phyloP scores from a whole-genome alignment of 2,113 vertebrate species.

The Mus spicilegus region DNA sequence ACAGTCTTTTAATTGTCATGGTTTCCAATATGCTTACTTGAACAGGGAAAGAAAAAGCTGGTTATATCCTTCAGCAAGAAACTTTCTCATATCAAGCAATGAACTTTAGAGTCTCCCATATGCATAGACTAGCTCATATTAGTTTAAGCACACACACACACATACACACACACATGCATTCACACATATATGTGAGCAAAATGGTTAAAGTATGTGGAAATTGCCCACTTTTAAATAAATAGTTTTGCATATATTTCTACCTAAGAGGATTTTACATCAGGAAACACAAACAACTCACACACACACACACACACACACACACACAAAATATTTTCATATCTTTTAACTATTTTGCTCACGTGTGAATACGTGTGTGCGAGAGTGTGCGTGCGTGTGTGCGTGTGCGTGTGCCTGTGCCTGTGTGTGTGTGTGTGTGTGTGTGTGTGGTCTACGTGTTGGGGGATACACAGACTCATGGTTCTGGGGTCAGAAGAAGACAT shows the following conservation, averaged over 20 bases:
- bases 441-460: not conserved
- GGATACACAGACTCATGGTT: not conserved
- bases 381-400: not conserved
- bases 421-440: not conserved
- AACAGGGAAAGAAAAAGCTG: slow-evolving; percentile 63
- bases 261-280: not conserved
- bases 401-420: no score
- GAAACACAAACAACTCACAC: not conserved
- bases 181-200: not conserved
- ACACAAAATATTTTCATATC: not conserved
- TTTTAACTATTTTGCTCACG: no score
- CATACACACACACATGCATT: not conserved
- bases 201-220: slow-evolving; percentile 1
- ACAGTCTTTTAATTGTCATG: slow-evolving; percentile 77
- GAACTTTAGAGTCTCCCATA: slow-evolving; percentile 56
- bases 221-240: slow-evolving; percentile 49
- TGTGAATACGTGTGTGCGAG: no score
- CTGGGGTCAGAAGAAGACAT: not conserved
- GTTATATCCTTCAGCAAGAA: slow-evolving; percentile 76
- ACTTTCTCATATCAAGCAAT: slow-evolving; percentile 36
- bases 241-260: slow-evolving; percentile 37
- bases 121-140: not conserved
- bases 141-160: not conserved
- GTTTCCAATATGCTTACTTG: slow-evolving; percentile 77
- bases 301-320: not conserved